Conservation (phyloP, 2,797 vertebrate genomes). For the Synanceia verrucosa region DNA sequence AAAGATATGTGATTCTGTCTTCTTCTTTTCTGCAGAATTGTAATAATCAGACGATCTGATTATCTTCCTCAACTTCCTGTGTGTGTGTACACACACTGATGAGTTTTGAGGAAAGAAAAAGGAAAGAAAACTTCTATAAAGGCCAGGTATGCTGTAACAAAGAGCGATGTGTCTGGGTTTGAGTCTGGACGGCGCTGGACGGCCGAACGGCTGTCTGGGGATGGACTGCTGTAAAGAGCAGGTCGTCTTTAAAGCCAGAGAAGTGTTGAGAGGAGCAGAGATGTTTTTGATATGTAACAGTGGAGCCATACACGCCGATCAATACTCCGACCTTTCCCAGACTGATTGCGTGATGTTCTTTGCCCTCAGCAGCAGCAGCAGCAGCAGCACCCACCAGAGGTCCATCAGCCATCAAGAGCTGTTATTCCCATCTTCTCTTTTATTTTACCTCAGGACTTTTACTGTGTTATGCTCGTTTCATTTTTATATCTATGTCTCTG, state of each 20-base stretch:
- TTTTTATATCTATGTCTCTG: constrained; percentile 16
- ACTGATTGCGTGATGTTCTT: constrained; percentile 55
- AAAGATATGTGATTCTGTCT: constrained; percentile 25
- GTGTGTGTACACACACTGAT: constrained; percentile 20
- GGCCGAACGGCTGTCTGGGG: constrained; percentile 32
- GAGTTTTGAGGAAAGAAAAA: constrained; percentile 38
- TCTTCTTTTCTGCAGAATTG: neutral
- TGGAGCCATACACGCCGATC: constrained; percentile 55
- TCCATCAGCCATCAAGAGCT: constrained; percentile 51
- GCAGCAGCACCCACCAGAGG: constrained; percentile 39
- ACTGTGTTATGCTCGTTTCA: constrained; percentile 5
- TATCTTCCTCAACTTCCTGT: constrained; percentile 23
- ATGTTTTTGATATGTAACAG: constrained; percentile 66
- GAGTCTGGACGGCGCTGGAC: constrained; percentile 22
- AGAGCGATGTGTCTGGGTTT: constrained; percentile 54
- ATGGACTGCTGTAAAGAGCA: constrained; percentile 44
- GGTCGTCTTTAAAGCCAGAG: constrained; percentile 38
- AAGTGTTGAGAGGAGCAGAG: constrained; percentile 47
- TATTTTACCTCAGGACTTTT: constrained; percentile 11
- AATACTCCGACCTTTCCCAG: constrained; percentile 61
- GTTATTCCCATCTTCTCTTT: constrained; percentile 50
- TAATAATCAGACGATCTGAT: constrained; percentile 39
- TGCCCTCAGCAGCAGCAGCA: constrained; percentile 25
- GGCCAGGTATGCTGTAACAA: constrained; percentile 45
- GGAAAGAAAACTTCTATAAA: constrained; percentile 51